phyloP scores from a whole-genome alignment of 2,888 invertebrate species.

The Ametastegia equiseti region DNA sequence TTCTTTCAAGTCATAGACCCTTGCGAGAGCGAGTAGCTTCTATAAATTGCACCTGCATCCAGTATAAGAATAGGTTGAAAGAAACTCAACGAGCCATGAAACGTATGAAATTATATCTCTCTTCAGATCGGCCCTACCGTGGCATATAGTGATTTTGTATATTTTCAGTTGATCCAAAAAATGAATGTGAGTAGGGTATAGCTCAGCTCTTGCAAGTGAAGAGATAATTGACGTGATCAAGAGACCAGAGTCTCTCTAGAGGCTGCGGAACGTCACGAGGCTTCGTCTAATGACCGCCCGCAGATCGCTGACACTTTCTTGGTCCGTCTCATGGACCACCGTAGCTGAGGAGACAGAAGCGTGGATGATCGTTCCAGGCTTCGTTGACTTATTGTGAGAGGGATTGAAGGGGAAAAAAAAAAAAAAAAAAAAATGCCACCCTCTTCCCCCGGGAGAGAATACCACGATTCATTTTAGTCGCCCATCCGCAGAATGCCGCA shows the following conservation, averaged over 20 bases:
- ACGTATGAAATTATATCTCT: neutral
- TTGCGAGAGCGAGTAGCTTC: too few species aligned
- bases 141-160: neutral
- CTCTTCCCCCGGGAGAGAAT: neutral
- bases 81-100: neutral
- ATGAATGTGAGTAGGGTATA: neutral
- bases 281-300: constrained; percentile 15
- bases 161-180: neutral
- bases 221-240: neutral
- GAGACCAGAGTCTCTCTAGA: neutral
- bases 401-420: neutral
- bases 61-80: too few species aligned
- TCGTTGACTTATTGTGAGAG: neutral
- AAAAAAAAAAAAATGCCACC: neutral
- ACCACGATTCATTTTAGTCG: neutral
- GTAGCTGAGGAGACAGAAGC: neutral
- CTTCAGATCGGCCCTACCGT: neutral
- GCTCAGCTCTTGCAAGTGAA: neutral
- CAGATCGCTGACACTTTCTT: constrained; percentile 23
- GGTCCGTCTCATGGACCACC: constrained; percentile 7
- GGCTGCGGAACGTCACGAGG: neutral
- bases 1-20: too few species aligned
- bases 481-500: neutral
- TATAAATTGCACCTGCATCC: too few species aligned
- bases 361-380: neutral